Percentiles rank a stretch among this genome's conserved stretches.
Conservation (phyloP, 2,797 vertebrate species). For the Phataginus tricuspis region DNA sequence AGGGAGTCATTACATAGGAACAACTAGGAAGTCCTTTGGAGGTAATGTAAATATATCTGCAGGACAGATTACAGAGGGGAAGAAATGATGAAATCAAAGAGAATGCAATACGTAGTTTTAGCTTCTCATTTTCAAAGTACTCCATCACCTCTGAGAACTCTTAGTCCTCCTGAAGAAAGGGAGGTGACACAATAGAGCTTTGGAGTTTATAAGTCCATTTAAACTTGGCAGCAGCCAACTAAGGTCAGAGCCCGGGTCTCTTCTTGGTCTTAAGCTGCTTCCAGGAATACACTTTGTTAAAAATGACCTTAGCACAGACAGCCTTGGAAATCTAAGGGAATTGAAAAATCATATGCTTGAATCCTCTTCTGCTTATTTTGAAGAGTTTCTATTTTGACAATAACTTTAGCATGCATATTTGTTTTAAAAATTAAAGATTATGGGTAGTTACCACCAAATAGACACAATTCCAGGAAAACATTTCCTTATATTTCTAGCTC, state of each 20-base stretch:
- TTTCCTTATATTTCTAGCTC: background rate
- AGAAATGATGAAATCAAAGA: background rate
- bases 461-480: background rate
- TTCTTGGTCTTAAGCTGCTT: background rate
- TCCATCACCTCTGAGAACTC: background rate
- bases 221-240: background rate
- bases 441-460: background rate
- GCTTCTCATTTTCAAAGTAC: background rate
- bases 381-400: background rate
- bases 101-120: background rate
- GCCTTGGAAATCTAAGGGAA: background rate
- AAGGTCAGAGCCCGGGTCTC: background rate
- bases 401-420: background rate
- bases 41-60: background rate
- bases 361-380: background rate
- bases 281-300: background rate
- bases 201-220: background rate
- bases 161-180: background rate
- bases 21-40: background rate
- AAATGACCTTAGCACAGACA: background rate
- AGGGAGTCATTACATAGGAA: background rate
- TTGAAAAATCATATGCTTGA: background rate
- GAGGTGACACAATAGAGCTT: background rate
- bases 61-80: background rate
- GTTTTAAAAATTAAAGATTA: background rate